A percentile compares a stretch with the other conserved stretches of the same genome.
Evolutionary conservation across 1,140 invertebrate species (phyloP).

Genomic region (Chironomus tepperi): DNA sequence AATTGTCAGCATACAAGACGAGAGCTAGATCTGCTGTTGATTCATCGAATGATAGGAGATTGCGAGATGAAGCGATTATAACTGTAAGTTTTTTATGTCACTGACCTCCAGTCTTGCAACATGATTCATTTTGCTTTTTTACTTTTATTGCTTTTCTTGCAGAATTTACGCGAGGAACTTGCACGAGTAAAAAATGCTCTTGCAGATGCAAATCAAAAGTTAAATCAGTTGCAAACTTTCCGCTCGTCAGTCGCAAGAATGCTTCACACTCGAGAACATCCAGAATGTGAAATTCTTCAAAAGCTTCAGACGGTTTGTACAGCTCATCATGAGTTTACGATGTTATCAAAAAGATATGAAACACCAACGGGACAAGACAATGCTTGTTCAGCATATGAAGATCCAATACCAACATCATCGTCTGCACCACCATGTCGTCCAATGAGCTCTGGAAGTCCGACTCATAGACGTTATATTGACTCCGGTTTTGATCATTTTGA

Average conservation of each 20-base stretch:
- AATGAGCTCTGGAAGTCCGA: slow-evolving; percentile 30
- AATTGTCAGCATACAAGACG: slow-evolving; percentile 35
- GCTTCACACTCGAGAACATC: slow-evolving; percentile 39
- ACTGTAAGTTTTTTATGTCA: slow-evolving; percentile 40
- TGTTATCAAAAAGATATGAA: slow-evolving; percentile 50
- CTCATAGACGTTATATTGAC: slow-evolving; percentile 24
- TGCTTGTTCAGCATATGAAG: slow-evolving; percentile 36
- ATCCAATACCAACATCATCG: slow-evolving; percentile 33
- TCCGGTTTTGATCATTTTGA: slow-evolving; percentile 25
- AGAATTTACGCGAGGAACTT: slow-evolving; percentile 60
- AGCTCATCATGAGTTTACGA: slow-evolving; percentile 55
- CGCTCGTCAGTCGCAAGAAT: slow-evolving; percentile 56
- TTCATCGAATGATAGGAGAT: slow-evolving; percentile 36
- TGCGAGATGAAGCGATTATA: slow-evolving; percentile 55
- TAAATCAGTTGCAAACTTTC: slow-evolving; percentile 65
- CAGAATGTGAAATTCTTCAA: slow-evolving; percentile 37
- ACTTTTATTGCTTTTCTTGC: slow-evolving; percentile 26
- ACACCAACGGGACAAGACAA: slow-evolving; percentile 35
- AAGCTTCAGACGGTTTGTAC: slow-evolving; percentile 38
- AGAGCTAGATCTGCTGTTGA: slow-evolving; percentile 35
- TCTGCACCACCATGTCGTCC: slow-evolving; percentile 34
- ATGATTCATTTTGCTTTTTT: not conserved
- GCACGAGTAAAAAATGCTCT: slow-evolving; percentile 59
- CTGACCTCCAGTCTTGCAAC: not conserved
- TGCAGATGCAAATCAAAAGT: slow-evolving; percentile 58